Evolutionary conservation across 2,888 invertebrate genomes (phyloP), one percentile per base, ranked within the genome.

Genomic region (Leptopilina syphax): DNA sequence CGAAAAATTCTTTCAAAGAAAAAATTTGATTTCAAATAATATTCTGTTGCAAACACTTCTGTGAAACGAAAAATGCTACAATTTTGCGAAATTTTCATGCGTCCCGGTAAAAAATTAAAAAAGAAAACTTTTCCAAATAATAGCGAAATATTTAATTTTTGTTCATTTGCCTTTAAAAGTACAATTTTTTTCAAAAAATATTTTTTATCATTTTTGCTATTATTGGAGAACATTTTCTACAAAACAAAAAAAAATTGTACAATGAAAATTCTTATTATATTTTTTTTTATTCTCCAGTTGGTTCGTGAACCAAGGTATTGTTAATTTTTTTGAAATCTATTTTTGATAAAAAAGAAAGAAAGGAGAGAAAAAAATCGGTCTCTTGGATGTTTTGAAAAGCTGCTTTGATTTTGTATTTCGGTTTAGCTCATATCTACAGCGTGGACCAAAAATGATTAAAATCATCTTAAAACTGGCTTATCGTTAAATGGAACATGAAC

Each of bases 391-490:
- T 50, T 13, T 73, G 9, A 34, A n/a, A 73, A 57, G 73, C 73
- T 73, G 73, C 73, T 57, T 57, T 73, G 73, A 57, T 73, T 70
- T 77, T 18, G 77, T 47, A 44, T 65, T 63, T 65, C 65, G 44
- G 77, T 47, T 65, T 65, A 63, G 65, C 65, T 65, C 77, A 77
- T 77, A 77, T 77, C 77, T 77, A 77, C 77, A 77, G 77, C 65
- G 77, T 65, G 77, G 77, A 77, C 77, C 77, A 77, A 77, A 76
- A 77, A 77, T 60, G 27, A 50, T 24, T 44, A 77, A 44, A 63
- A 77, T 44, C 44, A 77, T 65, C 44, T 34, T 47, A 44, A 34
- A 77, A 77, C 63, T 65, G 77, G 12, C 63, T 44, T 65, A 47
- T 77, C 47, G 63, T 65, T 44, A 34, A n/a, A 57, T 41, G 54